Base-by-base conservation (phyloP, 2,113 vertebrate genomes). In the Arothron firmamentum region DNA sequence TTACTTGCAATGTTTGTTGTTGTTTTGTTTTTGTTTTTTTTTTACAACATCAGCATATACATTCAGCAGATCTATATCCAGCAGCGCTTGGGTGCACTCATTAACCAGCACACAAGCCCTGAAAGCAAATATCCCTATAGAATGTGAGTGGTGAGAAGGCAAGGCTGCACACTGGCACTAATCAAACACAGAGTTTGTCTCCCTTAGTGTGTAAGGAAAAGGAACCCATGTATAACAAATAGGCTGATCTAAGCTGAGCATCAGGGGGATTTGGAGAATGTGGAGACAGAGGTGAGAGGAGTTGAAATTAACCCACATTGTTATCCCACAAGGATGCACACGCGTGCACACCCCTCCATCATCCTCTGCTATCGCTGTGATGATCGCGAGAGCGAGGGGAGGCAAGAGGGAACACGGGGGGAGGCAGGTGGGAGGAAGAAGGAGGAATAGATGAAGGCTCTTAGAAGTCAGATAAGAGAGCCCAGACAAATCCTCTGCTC, bases 381-480 rank as follows among this genome's bases (percentile, higher is more conserved):
- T 21, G 53, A 81, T 79, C 67, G 70, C 43, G 57, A 74, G 52
- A 48, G 67, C 70, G 65, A 68, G 69, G 53, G 64, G 25, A 73
- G 34, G 54, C 59, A 60, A 64, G 56, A 63, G 60, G 48, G 34
- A 55, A 23, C 55, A 48, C 2, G 9, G 52, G 56, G 65, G 47
- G 50, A 25, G 65, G 67, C 23, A 56, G 67, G 65, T 49, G 66
- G 65, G 54, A 48, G 52, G 28, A 52, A 48, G 34, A 12, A 15
- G n/a, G 23, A 50, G 1, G 47, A 15, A 6, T 5, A 42, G 63
- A 34, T 25, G 51, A 62, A 71, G 65, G 60, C 52, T 66, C 58
- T 82, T 63, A 79, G 73, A 79, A 81, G 78, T 81, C 72, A 81
- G 76, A 86, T 85, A 83, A 84, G 74, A 82, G 60, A 65, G 23